Base-by-base conservation (phyloP, 92 coral and sea anemone species). In the Hydrozoanthus gracilis region DNA sequence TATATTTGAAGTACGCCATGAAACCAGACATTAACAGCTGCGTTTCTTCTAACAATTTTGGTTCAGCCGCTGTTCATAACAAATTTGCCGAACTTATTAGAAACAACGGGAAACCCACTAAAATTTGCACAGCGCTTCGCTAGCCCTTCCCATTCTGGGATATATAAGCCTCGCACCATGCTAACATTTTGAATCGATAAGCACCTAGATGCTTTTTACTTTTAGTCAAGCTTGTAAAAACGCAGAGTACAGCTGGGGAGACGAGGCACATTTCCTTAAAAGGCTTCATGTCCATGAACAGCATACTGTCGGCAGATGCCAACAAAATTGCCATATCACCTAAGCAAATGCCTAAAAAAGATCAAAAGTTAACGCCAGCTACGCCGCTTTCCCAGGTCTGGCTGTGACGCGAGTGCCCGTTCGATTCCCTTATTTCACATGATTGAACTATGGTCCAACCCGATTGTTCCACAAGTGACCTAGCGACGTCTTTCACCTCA, bases 111-210 rank as follows among this genome's bases (percentile, higher is more conserved):
- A 82, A 82, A 11, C 3, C 86, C 86, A 76, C 3, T 77, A 10
- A 13, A 82, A 16, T 11, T 11, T 82, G 86, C 45, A 82, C 86
- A 82, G 86, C 76, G 86, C 15, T 82, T 48, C 12, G 71, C 49
- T n/a, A n/a, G n/a, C 86, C 86, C 73, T 58, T 82, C 44, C 48
- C 35, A 77, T 82, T 82, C 66, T 82, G 64, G 66, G 39, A 64
- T 82, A 82, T 82, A 60, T 82, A 82, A 82, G 86, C 66, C 86
- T 82, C 86, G 66, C 86, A 82, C 86, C 86, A 82, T 82, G 86
- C 85, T 79, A 79, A 79, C 85, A 79, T 61, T 79, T 74, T 79
- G 85, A 10, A 79, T 15, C 85, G 50, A 79, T 58, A 79, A 79
- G 17, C 85, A 44, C 85, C 85, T 79, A 44, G 85, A 79, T 79